Base-by-base conservation (phyloP, 2,888 invertebrate genomes). In the Lamproptera curius region DNA sequence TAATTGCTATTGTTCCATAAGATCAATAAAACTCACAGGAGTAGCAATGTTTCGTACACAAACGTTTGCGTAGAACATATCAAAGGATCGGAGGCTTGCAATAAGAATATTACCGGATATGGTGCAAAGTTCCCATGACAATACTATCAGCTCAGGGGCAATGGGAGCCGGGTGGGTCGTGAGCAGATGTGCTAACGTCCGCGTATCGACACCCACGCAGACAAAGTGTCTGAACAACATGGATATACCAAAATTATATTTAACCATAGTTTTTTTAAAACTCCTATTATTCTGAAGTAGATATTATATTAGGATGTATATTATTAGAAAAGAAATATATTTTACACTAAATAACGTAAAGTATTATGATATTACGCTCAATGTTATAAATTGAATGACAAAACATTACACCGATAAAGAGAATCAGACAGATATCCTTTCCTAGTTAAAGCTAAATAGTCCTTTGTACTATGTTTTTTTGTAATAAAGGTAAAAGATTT, bases 111-210 rank as follows among this genome's bases (percentile, higher is more conserved):
- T 40, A 62, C 69, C 74, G 78, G 78, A 76, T 77, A 61, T 68
- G 63, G 67, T 61, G 61, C 57, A 51, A 50, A 52, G 70, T 75
- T 78, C 77, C 73, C 79, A 76, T 76, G 78, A 81, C 81, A 81
- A 81, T 80, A 65, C 66, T 76, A 82, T 81, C 78, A 63, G 69
- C 50, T 58, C 61, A 52, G 54, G 59, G 57, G 53, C 66, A 62
- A 63, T 69, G 71, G 68, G 62, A 67, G 71, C 65, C 50, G 59
- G 34, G 52, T 54, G 61, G 68, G 69, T 73, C 73, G 72, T 73
- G 68, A 58, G 53, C 64, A 67, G 78, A 78, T 77, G 77, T 67
- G 73, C 73, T 56, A 62, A 61, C 69, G 67, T 49, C 59, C 62
- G 61, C 67, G 66, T 63, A 73, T 72, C 72, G 66, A 72, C 68